phyloP scores from a whole-genome alignment of 2,888 invertebrate species.

The Acronicta aceris region DNA sequence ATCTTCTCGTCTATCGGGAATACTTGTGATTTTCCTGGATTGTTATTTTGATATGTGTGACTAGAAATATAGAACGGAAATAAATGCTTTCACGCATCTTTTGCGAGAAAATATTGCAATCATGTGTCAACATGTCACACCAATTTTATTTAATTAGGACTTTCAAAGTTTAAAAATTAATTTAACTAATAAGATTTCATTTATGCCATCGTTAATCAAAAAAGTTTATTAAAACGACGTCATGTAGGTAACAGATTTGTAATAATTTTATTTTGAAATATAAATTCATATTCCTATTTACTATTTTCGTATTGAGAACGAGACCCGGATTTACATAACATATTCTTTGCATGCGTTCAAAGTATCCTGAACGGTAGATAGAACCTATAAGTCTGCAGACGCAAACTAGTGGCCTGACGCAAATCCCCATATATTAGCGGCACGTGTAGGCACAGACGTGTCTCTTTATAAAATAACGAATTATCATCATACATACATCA shows the following conservation, averaged over 20 bases:
- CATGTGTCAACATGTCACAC: conserved; percentile 19
- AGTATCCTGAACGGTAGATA: conserved; percentile 1
- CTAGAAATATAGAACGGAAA: conserved; percentile 19
- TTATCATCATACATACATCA: too few relatives aligned
- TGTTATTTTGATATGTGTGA: conserved; percentile 16
- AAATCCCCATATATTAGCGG: conserved; percentile 18
- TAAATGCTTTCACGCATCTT: conserved; percentile 7
- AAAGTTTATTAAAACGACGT: too few relatives aligned
- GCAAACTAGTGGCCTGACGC: conserved; percentile 20
- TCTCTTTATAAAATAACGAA: too few relatives aligned
- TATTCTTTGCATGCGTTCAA: conserved; percentile 16
- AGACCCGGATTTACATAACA: conserved; percentile 9
- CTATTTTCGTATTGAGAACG: conserved; percentile 1
- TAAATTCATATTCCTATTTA: conserved; percentile 6
- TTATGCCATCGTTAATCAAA: too few relatives aligned
- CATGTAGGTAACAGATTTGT: background rate
- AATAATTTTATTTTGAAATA: background rate
- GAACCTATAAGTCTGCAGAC: conserved; percentile 18
- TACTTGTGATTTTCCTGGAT: conserved; percentile 32
- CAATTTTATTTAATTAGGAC: conserved; percentile 17
- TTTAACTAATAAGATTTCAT: background rate
- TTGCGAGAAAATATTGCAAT: conserved; percentile 3
- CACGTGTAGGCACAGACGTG: conserved; percentile 4
- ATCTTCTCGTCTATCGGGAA: conserved; percentile 37
- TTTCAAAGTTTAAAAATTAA: conserved; percentile 8